Percentiles rank a stretch among this genome's conserved stretches.
Conservation (phyloP, 2,113 vertebrate genomes). For the Lasiurus borealis region DNA sequence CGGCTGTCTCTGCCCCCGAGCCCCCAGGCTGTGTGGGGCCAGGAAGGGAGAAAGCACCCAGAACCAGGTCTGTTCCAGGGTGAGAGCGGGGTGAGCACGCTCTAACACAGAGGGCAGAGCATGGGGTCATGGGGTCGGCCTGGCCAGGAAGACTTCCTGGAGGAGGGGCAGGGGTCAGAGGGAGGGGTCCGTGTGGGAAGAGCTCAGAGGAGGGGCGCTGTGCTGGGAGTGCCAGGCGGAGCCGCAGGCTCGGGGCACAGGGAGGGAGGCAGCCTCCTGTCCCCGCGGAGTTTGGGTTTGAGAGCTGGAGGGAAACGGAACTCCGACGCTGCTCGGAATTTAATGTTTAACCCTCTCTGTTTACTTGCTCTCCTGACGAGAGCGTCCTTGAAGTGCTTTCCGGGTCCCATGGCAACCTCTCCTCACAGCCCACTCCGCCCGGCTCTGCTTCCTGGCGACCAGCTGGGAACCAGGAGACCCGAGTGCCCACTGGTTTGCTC, state of each 20-base stretch:
- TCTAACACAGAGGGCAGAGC: background rate
- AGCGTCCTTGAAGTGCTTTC: background rate
- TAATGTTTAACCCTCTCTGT: background rate
- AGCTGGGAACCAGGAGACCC: too few relatives aligned
- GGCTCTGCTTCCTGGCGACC: background rate
- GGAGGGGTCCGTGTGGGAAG: background rate
- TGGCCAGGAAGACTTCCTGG: slow-evolving; percentile 16
- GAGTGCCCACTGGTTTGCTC: rapidly evolving
- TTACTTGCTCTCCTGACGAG: background rate
- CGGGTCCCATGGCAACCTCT: background rate
- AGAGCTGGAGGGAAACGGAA: background rate
- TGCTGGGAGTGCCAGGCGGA: rapidly evolving
- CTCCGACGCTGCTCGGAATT: background rate
- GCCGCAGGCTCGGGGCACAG: rapidly evolving
- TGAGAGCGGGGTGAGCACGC: background rate
- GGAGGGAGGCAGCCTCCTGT: background rate
- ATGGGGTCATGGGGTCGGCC: background rate
- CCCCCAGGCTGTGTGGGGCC: too few relatives aligned
- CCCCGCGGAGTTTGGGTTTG: too few relatives aligned
- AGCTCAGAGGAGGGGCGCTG: background rate
- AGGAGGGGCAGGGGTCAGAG: background rate
- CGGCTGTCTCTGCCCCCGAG: background rate
- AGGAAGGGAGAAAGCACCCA: background rate
- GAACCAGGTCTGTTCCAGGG: background rate
- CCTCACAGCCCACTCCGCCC: background rate